Base-by-base conservation (phyloP, 2,113 vertebrate species). In the Prochilodus magdalenae region DNA sequence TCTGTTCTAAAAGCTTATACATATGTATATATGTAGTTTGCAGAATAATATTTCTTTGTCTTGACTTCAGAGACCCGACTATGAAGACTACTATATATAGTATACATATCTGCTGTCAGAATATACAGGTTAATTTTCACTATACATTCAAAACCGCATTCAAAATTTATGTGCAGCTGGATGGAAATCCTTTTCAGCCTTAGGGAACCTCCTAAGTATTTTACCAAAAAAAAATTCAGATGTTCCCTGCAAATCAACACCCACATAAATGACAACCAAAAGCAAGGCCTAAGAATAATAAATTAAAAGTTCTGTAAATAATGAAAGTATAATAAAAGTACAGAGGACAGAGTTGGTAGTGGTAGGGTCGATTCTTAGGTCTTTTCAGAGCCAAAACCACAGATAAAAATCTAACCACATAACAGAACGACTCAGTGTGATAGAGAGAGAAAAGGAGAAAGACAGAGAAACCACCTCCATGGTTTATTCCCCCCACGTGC, bases 381-480 rank as follows among this genome's bases (percentile, higher is more conserved):
- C 76, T 84, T 88, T 76, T 78, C 44, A 2, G 83, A 84, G 89
- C 91, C 92, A 91, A 93, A 92, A 90, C 91, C 89, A 24, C 90
- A 90, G 91, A 93, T 93, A 90, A 84, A 88, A 91, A 93, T 93
- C 92, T 91, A 86, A 90, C 90, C 89, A 44, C 91, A 91, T 80
- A 91, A 89, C 87, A 83, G 86, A 88, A 81, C 88, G 88, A 90
- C 88, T 90, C 89, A 86, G 89, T 87, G 74, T 89, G 86, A 91
- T 86, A 81, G 33, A 67, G 60, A 75, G 72, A 29, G 63, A 79
- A 51, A 80, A 69, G 51, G 33, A 26, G 79, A 66, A 60, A 66
- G 72, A 33, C 20, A 71, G 55, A 70, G 47, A 71, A 27, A 72
- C 47, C 71, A 67, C 69, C 72, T 33, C 82, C 40, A 24, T 33